These are phyloP conservation scores for Zelleria hepariella DNA, from an alignment of 2,888 invertebrate species.

Conservation along the genomic window DNA sequence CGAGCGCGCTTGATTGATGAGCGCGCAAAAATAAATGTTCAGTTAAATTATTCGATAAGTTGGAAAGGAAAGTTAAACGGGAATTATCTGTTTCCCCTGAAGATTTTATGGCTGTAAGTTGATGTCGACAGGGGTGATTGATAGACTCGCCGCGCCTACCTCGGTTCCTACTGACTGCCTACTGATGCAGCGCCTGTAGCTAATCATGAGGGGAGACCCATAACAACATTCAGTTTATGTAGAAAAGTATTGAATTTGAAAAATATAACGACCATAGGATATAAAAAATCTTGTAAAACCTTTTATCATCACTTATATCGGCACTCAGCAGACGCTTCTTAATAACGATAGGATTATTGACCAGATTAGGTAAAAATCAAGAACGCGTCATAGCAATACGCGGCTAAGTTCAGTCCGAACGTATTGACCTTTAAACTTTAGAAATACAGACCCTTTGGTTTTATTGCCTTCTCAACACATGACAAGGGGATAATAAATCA, in stretches of 20 bases:
- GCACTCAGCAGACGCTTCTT: too few species aligned
- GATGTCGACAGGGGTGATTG: slow-evolving; percentile 59
- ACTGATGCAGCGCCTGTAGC: not conserved
- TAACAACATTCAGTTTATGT: not conserved
- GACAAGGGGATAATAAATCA: not conserved
- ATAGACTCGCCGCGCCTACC: slow-evolving; percentile 24
- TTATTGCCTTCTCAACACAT: not conserved
- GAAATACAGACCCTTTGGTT: too few species aligned
- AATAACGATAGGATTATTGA: too few species aligned
- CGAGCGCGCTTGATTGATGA: slow-evolving; percentile 72
- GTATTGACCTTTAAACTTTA: too few species aligned
- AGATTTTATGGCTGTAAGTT: slow-evolving; percentile 67
- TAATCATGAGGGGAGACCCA: not conserved
- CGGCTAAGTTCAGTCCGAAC: too few species aligned
- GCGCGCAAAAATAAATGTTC: slow-evolving; percentile 74
- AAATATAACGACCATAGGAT: too few species aligned
- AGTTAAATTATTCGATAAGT: slow-evolving; percentile 75
- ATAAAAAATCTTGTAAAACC: too few species aligned
- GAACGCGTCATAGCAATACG: too few species aligned
- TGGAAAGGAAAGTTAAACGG: slow-evolving; percentile 74
- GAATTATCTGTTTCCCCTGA: slow-evolving; percentile 72
- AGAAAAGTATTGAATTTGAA: not conserved
- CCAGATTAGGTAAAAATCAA: too few species aligned
- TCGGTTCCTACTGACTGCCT: not conserved
- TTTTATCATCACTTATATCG: too few species aligned